Conservation (phyloP, 2,113 vertebrate genomes). For the Varanus salvator region DNA sequence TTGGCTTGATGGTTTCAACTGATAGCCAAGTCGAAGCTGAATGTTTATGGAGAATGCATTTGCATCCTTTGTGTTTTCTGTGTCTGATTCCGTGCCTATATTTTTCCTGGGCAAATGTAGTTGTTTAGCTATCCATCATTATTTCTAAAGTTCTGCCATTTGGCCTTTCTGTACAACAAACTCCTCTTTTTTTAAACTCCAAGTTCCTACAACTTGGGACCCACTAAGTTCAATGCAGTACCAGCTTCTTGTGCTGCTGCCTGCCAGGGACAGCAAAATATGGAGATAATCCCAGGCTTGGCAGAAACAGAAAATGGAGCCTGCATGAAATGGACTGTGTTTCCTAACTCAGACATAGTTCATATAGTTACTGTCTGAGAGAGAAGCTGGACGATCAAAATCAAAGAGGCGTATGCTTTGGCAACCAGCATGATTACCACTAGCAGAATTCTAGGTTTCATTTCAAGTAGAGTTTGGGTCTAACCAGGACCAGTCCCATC, state of each 20-base stretch:
- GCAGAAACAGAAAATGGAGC: not conserved
- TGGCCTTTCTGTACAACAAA: not conserved
- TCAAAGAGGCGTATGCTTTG: not conserved
- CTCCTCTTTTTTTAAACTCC: not conserved
- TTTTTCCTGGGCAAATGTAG: not conserved
- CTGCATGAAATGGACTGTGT: too few relatives aligned
- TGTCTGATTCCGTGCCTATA: not conserved
- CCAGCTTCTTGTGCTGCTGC: too few relatives aligned
- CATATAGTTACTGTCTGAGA: not conserved
- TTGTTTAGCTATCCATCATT: not conserved
- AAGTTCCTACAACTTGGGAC: not conserved
- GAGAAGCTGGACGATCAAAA: not conserved
- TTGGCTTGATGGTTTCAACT: not conserved
- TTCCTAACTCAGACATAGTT: not conserved
- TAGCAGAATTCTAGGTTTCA: not conserved
- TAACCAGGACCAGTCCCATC: too few relatives aligned
- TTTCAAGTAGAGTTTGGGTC: not conserved
- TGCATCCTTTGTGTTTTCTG: not conserved
- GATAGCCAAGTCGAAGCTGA: not conserved
- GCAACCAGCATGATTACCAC: not conserved
- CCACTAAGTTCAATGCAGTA: not conserved
- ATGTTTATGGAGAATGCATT: not conserved
- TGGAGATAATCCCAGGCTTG: not conserved
- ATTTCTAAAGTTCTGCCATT: not conserved
- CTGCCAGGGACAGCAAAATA: not conserved